phyloP scores from a whole-genome alignment of 2,888 invertebrate species.

The Pantelozetes paolii region DNA sequence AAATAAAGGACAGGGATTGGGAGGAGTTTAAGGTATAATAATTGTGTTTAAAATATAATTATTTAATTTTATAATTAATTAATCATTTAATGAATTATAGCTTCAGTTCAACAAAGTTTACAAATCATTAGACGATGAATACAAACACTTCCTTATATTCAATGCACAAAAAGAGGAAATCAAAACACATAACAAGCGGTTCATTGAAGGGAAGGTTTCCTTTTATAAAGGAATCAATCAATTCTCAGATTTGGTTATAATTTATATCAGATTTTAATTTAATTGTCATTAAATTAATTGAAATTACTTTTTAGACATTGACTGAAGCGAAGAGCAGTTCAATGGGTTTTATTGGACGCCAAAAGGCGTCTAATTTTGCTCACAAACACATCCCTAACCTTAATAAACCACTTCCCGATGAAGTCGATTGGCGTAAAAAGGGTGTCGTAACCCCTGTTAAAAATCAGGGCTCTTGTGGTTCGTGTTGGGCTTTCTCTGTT shows the following conservation, averaged over 20 bases:
- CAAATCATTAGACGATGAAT: no score
- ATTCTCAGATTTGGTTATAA: background rate
- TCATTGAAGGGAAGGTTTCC: background rate
- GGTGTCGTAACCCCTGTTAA: background rate
- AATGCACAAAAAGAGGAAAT: background rate
- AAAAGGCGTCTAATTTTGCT: background rate
- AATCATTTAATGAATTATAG: no score
- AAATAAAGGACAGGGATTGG: no score
- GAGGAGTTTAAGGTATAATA: no score
- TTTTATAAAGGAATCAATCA: constrained; percentile 16
- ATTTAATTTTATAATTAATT: no score
- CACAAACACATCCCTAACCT: background rate
- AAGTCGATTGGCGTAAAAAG: no score
- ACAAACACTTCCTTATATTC: no score
- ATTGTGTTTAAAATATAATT: no score
- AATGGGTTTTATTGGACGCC: background rate
- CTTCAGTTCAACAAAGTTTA: no score
- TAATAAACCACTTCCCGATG: no score
- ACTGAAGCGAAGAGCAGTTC: background rate
- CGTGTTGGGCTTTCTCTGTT: constrained; percentile 58
- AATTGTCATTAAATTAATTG: background rate
- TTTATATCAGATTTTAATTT: background rate
- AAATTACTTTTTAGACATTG: background rate
- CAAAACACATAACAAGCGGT: background rate
- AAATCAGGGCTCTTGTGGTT: constrained; percentile 64